Evolutionary conservation across 2,888 invertebrate species (phyloP), one percentile per base, ranked within the genome.

Genomic region (Nipponacmea schrenckii): DNA sequence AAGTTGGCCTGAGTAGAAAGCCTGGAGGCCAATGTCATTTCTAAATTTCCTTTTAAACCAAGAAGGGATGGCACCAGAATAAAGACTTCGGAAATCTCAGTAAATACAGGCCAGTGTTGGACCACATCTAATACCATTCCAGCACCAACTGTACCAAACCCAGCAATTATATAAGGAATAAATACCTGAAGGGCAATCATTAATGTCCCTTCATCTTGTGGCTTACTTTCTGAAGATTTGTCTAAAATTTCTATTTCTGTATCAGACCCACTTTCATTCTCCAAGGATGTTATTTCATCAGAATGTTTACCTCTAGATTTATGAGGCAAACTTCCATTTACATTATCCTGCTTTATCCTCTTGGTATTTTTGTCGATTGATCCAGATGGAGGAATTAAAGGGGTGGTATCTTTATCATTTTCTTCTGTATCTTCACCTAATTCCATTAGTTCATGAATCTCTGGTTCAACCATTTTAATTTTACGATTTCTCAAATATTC

Each of bases 1-100:
- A 97, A 91, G 90, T 97, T 96, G 0, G 96, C 95, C 90, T 97
- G 96, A 0, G 98, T 98, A 20, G 97, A 97, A n/a, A 98, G 91
- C 50, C 98, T 92, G 0, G 97, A 97, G 0, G 98, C 98, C 72
- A 98, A 90, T 75, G 97, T 97, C 96, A 97, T 98, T 90, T 98
- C 97, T 85, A 98, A 91, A 90, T 98, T 98, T 77, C 98, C 98
- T 91, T 96, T 93, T 17, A 94, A 91, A 31, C 95, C 96, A 70
- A 95, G 90, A 68, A 95, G 90, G 0, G 95, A 93, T 14, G 95
- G 95, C 62, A 95, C 94, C 78, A 96, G 90, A 75, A 95, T 94
- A 85, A 94, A 93, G 68, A 95, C 90, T 83, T 94, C 94, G 15
- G 92, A 91, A 8, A 95, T 91, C 71, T 92, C 89, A 77, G 88